These are phyloP conservation scores for Gymnocephalus cernua DNA, from an alignment of 2,113 vertebrate genomes.

Conservation along the genomic window DNA sequence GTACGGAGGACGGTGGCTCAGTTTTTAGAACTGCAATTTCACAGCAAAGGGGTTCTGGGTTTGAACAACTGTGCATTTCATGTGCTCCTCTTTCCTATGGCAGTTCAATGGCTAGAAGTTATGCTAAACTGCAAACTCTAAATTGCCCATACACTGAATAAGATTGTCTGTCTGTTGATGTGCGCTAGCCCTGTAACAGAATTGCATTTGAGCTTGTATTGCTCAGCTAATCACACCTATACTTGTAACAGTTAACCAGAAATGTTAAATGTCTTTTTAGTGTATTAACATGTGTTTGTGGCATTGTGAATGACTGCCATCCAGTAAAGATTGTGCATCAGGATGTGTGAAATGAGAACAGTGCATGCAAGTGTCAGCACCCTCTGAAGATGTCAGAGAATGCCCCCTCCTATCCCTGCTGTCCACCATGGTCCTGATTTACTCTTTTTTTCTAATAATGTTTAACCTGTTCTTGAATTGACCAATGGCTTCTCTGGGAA, in stretches of 20 bases:
- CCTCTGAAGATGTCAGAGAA: constrained; percentile 17
- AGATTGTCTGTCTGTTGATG: constrained; percentile 21
- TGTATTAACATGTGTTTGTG: not conserved
- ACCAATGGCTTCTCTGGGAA: constrained; percentile 2
- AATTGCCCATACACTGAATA: constrained; percentile 11
- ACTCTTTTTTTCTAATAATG: not conserved
- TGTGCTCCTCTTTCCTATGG: not conserved
- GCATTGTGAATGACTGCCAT: not conserved
- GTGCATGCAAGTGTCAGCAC: constrained; percentile 17
- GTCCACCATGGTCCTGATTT: not conserved
- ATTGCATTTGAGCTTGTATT: constrained; percentile 4
- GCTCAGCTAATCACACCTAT: not conserved
- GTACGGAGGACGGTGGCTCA: not conserved
- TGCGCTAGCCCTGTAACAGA: constrained; percentile 3
- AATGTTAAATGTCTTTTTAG: not conserved
- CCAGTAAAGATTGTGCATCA: not conserved
- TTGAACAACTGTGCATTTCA: not conserved
- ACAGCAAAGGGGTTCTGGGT: not conserved
- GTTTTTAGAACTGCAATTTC: constrained; percentile 7
- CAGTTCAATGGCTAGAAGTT: constrained; percentile 6
- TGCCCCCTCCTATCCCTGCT: constrained; percentile 3
- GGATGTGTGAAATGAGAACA: constrained; percentile 31
- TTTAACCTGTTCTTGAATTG: constrained; percentile 14
- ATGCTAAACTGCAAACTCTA: constrained; percentile 9
- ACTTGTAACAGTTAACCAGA: not conserved